These are phyloP conservation scores for Chelon labrosus DNA, from an alignment of 2,797 vertebrate genomes.

Conservation along the genomic window DNA sequence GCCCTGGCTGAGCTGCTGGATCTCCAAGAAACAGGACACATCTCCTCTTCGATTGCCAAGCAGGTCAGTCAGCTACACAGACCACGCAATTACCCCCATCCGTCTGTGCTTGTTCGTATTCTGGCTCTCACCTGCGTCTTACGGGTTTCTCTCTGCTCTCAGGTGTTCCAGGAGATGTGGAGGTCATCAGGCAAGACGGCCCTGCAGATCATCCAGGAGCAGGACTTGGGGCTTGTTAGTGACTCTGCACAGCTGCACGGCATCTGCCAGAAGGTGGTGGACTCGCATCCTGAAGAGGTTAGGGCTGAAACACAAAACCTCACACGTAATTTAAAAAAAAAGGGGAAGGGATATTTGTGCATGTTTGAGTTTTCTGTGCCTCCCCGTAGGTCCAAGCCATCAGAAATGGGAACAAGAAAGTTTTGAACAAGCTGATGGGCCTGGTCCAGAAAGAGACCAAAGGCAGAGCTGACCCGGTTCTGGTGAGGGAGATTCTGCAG, in stretches of 20 bases:
- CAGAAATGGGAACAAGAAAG: slow-evolving; percentile 89
- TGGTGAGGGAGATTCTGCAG: slow-evolving; percentile 88
- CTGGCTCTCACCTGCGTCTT: slow-evolving; percentile 12
- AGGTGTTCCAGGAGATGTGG: slow-evolving; percentile 95
- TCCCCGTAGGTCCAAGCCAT: slow-evolving; percentile 87
- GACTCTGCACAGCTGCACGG: slow-evolving; percentile 85
- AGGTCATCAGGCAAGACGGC: slow-evolving; percentile 86
- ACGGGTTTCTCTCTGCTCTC: slow-evolving; percentile 19
- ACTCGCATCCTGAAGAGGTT: slow-evolving; percentile 89
- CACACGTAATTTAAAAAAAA: no score
- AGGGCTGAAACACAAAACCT: slow-evolving; percentile 27
- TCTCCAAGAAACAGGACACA: slow-evolving; percentile 87
- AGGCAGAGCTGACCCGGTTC: slow-evolving; percentile 87
- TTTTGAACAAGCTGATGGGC: slow-evolving; percentile 95
- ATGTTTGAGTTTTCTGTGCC: neutral
- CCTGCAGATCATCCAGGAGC: slow-evolving; percentile 87
- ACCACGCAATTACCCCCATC: slow-evolving; percentile 37
- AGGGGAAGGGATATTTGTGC: neutral
- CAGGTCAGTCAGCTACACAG: slow-evolving; percentile 82
- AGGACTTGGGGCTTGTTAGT: slow-evolving; percentile 88
- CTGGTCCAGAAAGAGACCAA: slow-evolving; percentile 90
- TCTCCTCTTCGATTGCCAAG: slow-evolving; percentile 92
- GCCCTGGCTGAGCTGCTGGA: slow-evolving; percentile 91
- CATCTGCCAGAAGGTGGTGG: slow-evolving; percentile 90
- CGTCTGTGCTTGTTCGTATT: slow-evolving; percentile 26